These are phyloP conservation scores for Matsumurasca onukii DNA, from an alignment of 1,140 invertebrate species.

Conservation along the genomic window DNA sequence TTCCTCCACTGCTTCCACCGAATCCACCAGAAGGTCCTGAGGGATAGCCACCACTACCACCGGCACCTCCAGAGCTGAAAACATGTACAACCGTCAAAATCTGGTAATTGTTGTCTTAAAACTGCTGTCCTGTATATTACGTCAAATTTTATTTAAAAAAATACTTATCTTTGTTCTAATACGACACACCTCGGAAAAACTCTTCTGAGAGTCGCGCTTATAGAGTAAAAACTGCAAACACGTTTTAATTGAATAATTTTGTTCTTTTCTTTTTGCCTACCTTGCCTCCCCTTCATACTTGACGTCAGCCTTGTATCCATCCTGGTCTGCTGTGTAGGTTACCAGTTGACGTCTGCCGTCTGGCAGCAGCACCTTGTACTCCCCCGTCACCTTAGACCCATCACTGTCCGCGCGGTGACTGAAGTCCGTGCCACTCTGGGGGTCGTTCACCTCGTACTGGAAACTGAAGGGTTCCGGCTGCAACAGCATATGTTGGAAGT, in stretches of 20 bases:
- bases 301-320: conserved; percentile 50
- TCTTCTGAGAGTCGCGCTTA: no score
- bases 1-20: conserved; percentile 34
- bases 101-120: no score
- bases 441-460: conserved; percentile 75
- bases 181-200: no score
- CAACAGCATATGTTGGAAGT: no score
- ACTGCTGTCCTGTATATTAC: no score
- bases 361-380: conserved; percentile 72
- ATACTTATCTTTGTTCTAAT: no score
- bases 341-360: conserved; percentile 63
- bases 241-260: no score
- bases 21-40: no score
- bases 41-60: conserved; percentile 28
- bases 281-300: conserved; percentile 48
- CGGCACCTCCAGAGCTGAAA: conserved; percentile 46
- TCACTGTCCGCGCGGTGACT: conserved; percentile 68
- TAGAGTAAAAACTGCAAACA: no score
- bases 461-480: conserved; percentile 79
- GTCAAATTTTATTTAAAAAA: no score
- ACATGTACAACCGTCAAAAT: no score
- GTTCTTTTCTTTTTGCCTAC: no score
- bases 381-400: conserved; percentile 67
- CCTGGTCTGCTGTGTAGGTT: conserved; percentile 49
- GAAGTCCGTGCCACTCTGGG: conserved; percentile 70